These are phyloP conservation scores for Eudasyphora cyanicolor DNA, from an alignment of 2,888 invertebrate genomes.

Conservation along the genomic window DNA sequence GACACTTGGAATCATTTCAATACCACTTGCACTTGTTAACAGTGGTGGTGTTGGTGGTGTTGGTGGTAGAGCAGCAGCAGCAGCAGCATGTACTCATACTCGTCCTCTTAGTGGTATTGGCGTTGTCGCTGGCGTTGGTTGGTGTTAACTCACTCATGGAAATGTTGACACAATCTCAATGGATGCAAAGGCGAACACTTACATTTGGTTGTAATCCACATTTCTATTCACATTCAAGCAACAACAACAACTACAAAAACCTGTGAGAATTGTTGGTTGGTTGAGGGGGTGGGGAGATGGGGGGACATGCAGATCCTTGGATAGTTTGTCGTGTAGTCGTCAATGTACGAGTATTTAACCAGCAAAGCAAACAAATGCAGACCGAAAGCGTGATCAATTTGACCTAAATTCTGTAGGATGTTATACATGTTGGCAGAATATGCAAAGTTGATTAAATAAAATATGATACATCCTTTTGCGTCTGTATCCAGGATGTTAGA, in stretches of 20 bases:
- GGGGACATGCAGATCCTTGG: not conserved
- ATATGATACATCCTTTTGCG: constrained; percentile 11
- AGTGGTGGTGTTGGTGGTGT: not conserved
- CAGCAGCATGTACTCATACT: not conserved
- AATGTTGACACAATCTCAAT: constrained; percentile 63
- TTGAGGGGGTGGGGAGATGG: not conserved
- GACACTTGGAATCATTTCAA: constrained; percentile 30
- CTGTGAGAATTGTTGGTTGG: too few species aligned
- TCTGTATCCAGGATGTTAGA: not conserved
- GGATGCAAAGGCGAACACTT: constrained; percentile 48
- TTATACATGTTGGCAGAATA: not conserved
- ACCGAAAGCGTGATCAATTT: constrained; percentile 32
- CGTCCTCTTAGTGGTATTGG: not conserved
- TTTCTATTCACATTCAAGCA: not conserved
- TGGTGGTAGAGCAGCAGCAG: not conserved
- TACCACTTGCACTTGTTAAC: constrained; percentile 42
- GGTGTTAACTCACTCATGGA: constrained; percentile 53
- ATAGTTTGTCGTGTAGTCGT: not conserved
- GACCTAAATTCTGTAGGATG: constrained; percentile 30
- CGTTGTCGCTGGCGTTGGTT: constrained; percentile 15
- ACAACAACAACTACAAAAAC: not conserved
- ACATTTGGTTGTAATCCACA: not conserved
- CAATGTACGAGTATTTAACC: constrained; percentile 12
- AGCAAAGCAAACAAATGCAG: constrained; percentile 17
- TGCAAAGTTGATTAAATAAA: constrained; percentile 17